Percentiles rank a stretch among this genome's conserved stretches.
These are phyloP conservation scores for Cottoperca gobio DNA, from an alignment of 2,797 vertebrate species.

Conservation along the genomic window DNA sequence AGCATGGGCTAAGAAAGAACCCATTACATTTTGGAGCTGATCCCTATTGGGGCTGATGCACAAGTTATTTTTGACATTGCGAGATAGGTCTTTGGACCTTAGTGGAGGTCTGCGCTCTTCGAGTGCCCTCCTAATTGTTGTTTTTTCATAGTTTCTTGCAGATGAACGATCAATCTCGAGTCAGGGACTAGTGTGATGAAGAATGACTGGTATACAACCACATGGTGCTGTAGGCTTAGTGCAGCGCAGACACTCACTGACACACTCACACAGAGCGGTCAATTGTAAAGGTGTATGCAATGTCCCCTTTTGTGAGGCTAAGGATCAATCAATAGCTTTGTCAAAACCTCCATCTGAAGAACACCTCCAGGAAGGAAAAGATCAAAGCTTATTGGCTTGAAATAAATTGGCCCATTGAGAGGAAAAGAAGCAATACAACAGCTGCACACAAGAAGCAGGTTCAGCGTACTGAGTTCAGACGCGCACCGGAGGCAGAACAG, in stretches of 20 bases:
- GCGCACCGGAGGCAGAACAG: neutral
- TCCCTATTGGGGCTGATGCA: too few species aligned
- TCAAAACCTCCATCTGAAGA: conserved; percentile 36
- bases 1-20: too few species aligned
- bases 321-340: conserved; percentile 40
- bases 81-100: too few species aligned
- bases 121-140: too few species aligned
- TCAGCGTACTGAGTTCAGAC: neutral
- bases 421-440: conserved; percentile 22
- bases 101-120: too few species aligned
- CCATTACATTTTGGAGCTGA: too few species aligned
- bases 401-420: neutral
- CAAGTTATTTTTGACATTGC: too few species aligned
- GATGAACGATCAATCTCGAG: too few species aligned
- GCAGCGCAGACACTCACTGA: neutral
- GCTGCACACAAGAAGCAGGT: conserved; percentile 20
- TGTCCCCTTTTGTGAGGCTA: conserved; percentile 26
- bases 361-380: conserved; percentile 6
- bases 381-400: conserved; percentile 35
- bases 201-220: neutral
- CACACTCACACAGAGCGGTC: conserved; percentile 9
- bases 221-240: neutral
- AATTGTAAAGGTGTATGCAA: conserved; percentile 7
- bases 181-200: too few species aligned
- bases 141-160: too few species aligned